A percentile compares a stretch with the other conserved stretches of the same genome.
phyloP scores from a whole-genome alignment of 2,797 vertebrate species.

The Lophotriccus pileatus region DNA sequence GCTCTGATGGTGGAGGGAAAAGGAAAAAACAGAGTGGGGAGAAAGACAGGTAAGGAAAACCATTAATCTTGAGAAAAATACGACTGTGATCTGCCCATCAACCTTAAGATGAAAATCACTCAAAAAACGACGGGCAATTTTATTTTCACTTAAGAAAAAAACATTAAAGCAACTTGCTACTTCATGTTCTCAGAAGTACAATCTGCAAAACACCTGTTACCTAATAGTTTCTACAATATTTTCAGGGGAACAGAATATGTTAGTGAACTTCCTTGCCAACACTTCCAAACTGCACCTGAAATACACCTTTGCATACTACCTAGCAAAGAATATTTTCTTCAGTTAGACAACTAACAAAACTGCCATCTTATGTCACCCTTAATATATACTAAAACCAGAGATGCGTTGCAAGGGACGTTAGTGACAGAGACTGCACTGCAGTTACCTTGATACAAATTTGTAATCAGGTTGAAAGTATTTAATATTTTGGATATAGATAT shows the following conservation, averaged over 20 bases:
- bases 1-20: neutral
- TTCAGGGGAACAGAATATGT: neutral
- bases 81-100: neutral
- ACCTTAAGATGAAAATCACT: neutral
- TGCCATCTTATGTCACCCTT: neutral
- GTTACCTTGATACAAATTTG: neutral
- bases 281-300: neutral
- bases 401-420: neutral
- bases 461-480: neutral
- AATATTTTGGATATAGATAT: neutral
- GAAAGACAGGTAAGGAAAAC: neutral
- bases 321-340: neutral
- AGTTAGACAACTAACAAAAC: neutral
- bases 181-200: neutral
- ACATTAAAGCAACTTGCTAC: neutral
- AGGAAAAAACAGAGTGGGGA: neutral
- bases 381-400: neutral
- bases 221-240: neutral
- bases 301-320: neutral
- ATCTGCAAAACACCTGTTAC: neutral
- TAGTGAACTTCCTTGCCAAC: neutral
- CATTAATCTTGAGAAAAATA: conserved; percentile 2
- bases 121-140: neutral
- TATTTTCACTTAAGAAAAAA: neutral
- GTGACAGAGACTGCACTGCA: neutral